phyloP scores from a whole-genome alignment of 2,113 vertebrate species.

The Martes martes region DNA sequence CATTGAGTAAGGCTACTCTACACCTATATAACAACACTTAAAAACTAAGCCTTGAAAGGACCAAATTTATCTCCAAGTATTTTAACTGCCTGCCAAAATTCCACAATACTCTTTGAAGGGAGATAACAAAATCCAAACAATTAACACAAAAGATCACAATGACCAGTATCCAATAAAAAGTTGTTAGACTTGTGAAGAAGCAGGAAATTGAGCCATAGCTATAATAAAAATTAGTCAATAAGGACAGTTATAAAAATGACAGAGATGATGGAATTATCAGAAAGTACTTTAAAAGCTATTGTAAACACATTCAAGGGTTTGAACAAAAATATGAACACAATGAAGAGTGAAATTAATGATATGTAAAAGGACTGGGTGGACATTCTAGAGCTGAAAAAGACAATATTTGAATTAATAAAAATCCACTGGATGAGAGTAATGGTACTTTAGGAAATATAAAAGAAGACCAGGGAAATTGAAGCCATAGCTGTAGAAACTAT shows the following conservation, averaged over 20 bases:
- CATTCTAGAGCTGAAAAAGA: background rate
- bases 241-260: background rate
- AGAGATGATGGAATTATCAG: background rate
- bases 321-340: background rate
- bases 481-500: background rate
- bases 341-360: background rate
- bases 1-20: background rate
- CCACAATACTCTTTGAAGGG: background rate
- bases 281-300: background rate
- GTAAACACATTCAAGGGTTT: background rate
- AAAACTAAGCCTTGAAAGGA: background rate
- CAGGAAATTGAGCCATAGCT: background rate
- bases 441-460: background rate
- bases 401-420: background rate
- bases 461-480: background rate
- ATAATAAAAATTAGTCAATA: background rate
- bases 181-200: background rate
- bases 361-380: background rate
- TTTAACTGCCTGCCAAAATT: background rate
- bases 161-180: background rate
- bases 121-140: background rate
- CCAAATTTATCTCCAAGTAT: background rate
- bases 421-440: background rate
- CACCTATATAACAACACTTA: background rate
- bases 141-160: background rate